Evolutionary conservation across 1,140 invertebrate genomes (phyloP).

Genomic region (Drosophila ananassae): DNA sequence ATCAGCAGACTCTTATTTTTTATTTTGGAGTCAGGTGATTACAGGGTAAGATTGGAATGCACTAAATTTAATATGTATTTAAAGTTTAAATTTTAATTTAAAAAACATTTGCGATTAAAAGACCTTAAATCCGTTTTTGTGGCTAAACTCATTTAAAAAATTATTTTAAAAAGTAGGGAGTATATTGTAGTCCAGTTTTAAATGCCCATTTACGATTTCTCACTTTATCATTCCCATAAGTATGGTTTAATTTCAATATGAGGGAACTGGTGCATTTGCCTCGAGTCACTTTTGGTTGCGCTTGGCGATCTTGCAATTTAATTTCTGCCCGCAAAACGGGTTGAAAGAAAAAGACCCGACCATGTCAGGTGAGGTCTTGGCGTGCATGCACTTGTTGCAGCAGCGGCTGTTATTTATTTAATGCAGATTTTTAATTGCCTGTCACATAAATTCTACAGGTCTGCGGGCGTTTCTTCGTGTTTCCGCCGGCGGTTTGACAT

Average conservation of each 20-base stretch:
- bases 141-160: neutral
- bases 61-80: constrained; percentile 13
- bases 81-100: neutral
- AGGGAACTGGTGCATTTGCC: constrained; percentile 24
- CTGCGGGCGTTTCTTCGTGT: constrained; percentile 38
- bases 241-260: constrained; percentile 12
- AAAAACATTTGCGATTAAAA: too few relatives aligned
- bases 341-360: constrained; percentile 28
- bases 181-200: neutral
- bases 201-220: neutral
- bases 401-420: constrained; percentile 28
- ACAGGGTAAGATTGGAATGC: neutral
- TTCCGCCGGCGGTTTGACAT: constrained; percentile 54
- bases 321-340: constrained; percentile 55
- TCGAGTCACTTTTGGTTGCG: constrained; percentile 32
- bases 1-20: constrained; percentile 15
- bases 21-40: constrained; percentile 4
- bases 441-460: constrained; percentile 65
- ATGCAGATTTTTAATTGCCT: constrained; percentile 68
- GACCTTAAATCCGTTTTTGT: too few relatives aligned
- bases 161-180: neutral
- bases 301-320: constrained; percentile 57
- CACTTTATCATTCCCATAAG: neutral
- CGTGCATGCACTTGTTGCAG: constrained; percentile 41
- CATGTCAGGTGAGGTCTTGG: constrained; percentile 43